A percentile compares a stretch with the other conserved stretches of the same genome.
These are phyloP conservation scores for Lutraria rhynchaena DNA, from an alignment of 1,140 invertebrate genomes.

Conservation along the genomic window DNA sequence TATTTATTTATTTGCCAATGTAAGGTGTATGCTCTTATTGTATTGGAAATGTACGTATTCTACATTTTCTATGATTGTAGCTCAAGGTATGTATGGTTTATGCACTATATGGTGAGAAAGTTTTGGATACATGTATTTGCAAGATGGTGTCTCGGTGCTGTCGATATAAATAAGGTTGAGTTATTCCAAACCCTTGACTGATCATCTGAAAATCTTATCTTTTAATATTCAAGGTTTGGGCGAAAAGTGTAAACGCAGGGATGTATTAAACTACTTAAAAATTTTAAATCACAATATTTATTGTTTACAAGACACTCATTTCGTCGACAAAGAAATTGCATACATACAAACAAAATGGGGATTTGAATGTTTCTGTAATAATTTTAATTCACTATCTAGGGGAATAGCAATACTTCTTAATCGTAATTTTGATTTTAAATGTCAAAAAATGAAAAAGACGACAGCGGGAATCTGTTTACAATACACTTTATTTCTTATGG, in stretches of 20 bases:
- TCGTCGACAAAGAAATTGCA: not conserved
- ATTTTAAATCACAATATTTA: no score
- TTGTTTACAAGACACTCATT: slow-evolving; percentile 47
- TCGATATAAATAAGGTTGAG: no score
- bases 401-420: slow-evolving; percentile 48
- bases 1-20: no score
- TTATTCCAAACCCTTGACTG: no score
- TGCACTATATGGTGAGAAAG: no score
- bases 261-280: slow-evolving; percentile 19
- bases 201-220: slow-evolving; percentile 5
- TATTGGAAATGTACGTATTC: no score
- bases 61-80: no score
- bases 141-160: no score
- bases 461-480: slow-evolving; percentile 35
- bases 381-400: slow-evolving; percentile 8
- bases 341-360: not conserved
- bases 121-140: no score
- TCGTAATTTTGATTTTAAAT: slow-evolving; percentile 40
- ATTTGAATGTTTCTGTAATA: slow-evolving; percentile 10
- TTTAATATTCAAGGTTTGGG: slow-evolving; percentile 36
- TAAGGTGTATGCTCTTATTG: no score
- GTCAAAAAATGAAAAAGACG: slow-evolving; percentile 9
- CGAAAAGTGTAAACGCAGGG: slow-evolving; percentile 3
- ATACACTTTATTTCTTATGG: slow-evolving; percentile 23
- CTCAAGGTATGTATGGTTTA: no score